These are phyloP conservation scores for Platichthys flesus DNA, from an alignment of 2,113 vertebrate genomes.

Conservation along the genomic window DNA sequence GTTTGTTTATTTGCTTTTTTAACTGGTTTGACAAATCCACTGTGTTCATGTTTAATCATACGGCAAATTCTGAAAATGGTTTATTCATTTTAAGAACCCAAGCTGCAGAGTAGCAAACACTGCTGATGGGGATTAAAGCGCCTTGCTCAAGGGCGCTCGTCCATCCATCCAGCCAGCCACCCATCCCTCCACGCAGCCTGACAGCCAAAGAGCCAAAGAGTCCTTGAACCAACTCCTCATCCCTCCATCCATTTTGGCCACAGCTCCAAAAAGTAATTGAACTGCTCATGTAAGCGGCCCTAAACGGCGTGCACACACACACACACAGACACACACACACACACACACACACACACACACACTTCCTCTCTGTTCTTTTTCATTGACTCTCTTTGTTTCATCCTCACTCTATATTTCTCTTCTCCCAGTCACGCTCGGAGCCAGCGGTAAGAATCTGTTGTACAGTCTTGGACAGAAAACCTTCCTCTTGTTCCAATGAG, in stretches of 20 bases:
- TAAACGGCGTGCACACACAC: slow-evolving; percentile 18
- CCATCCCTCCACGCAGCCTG: slow-evolving; percentile 37
- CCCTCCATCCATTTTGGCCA: slow-evolving; percentile 61
- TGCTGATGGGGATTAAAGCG: slow-evolving; percentile 46
- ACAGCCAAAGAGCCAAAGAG: slow-evolving; percentile 59
- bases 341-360: slow-evolving; percentile 9
- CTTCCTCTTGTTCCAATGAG: slow-evolving; percentile 58
- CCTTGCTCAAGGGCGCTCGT: slow-evolving; percentile 66
- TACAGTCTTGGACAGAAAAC: slow-evolving; percentile 57
- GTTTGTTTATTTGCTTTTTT: not conserved
- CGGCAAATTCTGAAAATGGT: not conserved
- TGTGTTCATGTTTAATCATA: not conserved
- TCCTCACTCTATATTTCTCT: slow-evolving; percentile 40
- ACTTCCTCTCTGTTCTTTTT: not conserved
- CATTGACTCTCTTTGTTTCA: slow-evolving; percentile 47
- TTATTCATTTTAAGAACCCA: not conserved
- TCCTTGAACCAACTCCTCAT: slow-evolving; percentile 60
- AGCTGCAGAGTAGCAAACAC: not conserved
- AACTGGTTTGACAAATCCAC: not conserved
- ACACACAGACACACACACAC: not conserved
- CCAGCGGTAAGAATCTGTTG: slow-evolving; percentile 57
- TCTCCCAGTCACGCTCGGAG: slow-evolving; percentile 29
- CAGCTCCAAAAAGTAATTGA: slow-evolving; percentile 62
- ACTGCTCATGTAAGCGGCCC: slow-evolving; percentile 58
- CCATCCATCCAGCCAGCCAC: slow-evolving; percentile 30